Evolutionary conservation across 2,888 invertebrate species (phyloP).

Genomic region (Oligia fasciuncula): DNA sequence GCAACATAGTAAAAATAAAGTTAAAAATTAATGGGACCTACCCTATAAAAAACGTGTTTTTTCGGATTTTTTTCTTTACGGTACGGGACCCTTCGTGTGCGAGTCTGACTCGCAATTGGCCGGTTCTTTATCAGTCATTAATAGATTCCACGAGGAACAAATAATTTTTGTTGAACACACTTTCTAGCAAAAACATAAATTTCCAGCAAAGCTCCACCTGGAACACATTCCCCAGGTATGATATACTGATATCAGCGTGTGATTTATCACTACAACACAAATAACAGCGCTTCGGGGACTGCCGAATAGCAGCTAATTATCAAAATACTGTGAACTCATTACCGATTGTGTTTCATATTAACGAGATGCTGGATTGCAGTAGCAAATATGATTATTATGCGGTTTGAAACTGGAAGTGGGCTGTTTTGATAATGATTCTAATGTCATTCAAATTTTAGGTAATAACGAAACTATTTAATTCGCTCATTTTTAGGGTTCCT

Average conservation of each 20-base stretch:
- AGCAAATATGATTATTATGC: constrained; percentile 14
- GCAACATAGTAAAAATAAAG: too few species aligned
- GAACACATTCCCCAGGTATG: constrained; percentile 3
- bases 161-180: background rate
- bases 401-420: background rate
- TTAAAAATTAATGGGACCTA: too few species aligned
- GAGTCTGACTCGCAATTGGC: too few species aligned
- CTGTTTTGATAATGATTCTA: background rate
- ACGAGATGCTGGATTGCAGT: constrained; percentile 17
- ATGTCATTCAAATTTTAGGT: background rate
- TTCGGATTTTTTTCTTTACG: too few species aligned
- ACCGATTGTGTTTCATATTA: constrained; percentile 16
- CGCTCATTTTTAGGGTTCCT: too few species aligned
- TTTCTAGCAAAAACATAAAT: background rate
- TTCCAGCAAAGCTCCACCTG: background rate
- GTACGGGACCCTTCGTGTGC: too few species aligned
- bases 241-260: constrained; percentile 19
- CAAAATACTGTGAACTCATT: constrained; percentile 55
- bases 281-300: constrained; percentile 41
- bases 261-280: constrained; percentile 44
- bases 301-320: constrained; percentile 44
- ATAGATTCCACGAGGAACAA: background rate
- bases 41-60: too few species aligned
- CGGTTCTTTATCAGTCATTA: too few species aligned
- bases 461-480: background rate